Evolutionary conservation across 2,888 invertebrate species (phyloP).

Genomic region (Zaprionus lineosus): DNA sequence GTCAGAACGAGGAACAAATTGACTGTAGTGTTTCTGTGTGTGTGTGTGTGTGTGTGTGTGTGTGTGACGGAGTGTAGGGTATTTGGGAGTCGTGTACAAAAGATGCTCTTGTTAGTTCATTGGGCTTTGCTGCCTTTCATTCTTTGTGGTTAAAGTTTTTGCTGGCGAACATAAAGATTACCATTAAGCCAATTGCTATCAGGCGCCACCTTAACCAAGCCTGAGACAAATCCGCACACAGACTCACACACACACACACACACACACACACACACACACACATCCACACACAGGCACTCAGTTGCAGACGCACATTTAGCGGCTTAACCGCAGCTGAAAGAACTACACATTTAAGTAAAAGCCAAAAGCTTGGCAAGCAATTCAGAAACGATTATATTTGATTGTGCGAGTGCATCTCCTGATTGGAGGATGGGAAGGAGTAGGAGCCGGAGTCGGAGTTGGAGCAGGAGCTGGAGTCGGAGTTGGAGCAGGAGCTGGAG

Average conservation of each 20-base stretch:
- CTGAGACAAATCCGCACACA: neutral
- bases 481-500: too few species aligned
- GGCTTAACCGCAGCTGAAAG: conserved; percentile 19
- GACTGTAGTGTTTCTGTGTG: too few species aligned
- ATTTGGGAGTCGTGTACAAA: too few species aligned
- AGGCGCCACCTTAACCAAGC: conserved; percentile 40
- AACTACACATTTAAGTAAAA: conserved; percentile 60
- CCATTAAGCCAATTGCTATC: conserved; percentile 33
- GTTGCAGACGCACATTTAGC: conserved; percentile 2
- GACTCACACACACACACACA: neutral
- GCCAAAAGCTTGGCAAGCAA: conserved; percentile 62
- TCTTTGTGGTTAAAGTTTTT: conserved; percentile 1
- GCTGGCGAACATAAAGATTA: conserved; percentile 21
- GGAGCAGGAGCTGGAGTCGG: neutral
- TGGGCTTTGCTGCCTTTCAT: neutral
- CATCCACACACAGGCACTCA: neutral
- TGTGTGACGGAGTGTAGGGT: too few species aligned
- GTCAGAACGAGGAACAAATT: too few species aligned
- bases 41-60: too few species aligned
- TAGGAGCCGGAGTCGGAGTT: neutral
- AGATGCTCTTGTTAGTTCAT: too few species aligned
- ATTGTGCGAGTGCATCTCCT: conserved; percentile 48
- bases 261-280: neutral
- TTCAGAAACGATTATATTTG: conserved; percentile 69
- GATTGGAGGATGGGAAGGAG: neutral